These are phyloP conservation scores for Brachyptera risi DNA, from an alignment of 2,888 invertebrate genomes.

Conservation along the genomic window DNA sequence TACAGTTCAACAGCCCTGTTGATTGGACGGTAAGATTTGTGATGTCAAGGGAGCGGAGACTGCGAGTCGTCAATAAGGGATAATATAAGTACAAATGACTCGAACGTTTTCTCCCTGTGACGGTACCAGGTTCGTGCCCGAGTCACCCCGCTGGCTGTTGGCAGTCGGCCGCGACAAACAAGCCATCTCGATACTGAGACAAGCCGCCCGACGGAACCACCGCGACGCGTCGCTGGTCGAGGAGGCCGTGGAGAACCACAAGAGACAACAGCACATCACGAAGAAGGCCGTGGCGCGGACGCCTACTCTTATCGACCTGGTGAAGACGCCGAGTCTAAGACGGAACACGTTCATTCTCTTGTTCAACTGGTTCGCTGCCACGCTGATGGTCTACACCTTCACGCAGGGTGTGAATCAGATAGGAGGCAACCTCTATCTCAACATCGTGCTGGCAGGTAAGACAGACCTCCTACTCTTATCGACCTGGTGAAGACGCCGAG, in stretches of 20 bases:
- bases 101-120: no score
- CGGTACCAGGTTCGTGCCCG: slow-evolving; percentile 53
- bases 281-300: slow-evolving; percentile 38
- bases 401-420: slow-evolving; percentile 56
- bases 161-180: slow-evolving; percentile 51
- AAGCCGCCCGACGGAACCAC: slow-evolving; percentile 42
- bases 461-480: no score
- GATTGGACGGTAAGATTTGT: no score
- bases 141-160: slow-evolving; percentile 61
- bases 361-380: slow-evolving; percentile 55
- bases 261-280: slow-evolving; percentile 36
- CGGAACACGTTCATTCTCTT: slow-evolving; percentile 49
- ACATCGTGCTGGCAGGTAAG: no score
- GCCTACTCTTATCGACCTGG: slow-evolving; percentile 44
- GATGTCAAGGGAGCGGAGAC: no score
- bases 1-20: no score
- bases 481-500: no score
- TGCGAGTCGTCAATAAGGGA: no score
- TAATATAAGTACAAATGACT: no score
- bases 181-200: slow-evolving; percentile 47
- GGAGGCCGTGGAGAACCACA: slow-evolving; percentile 25
- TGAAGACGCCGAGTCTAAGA: slow-evolving; percentile 51
- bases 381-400: slow-evolving; percentile 56
- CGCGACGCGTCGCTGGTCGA: slow-evolving; percentile 34
- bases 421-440: slow-evolving; percentile 52